Evolutionary conservation across 92 coral and sea anemone species (phyloP).

Genomic region (Epizoanthus stellaris): DNA sequence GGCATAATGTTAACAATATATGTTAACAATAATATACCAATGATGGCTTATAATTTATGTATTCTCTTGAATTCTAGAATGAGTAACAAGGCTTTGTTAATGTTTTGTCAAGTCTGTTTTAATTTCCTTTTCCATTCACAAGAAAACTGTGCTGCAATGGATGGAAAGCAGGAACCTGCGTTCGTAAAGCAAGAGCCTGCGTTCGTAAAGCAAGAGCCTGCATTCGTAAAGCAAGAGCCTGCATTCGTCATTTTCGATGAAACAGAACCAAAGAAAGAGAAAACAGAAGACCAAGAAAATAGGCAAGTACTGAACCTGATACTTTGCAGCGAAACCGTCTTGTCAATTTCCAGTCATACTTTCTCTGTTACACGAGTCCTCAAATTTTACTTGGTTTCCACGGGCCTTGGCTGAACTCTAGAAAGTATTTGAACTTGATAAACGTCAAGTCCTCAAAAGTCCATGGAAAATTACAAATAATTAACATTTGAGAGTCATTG

Average conservation of each 20-base stretch:
- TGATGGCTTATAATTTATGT: too few relatives aligned
- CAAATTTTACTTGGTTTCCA: too few relatives aligned
- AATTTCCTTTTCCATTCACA: not conserved
- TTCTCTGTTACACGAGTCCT: too few relatives aligned
- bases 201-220: constrained; percentile 41
- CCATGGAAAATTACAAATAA: too few relatives aligned
- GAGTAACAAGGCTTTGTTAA: too few relatives aligned
- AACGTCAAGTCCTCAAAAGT: too few relatives aligned
- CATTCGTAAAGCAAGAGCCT: constrained; percentile 43
- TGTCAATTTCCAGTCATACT: too few relatives aligned
- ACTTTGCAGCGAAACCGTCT: not conserved
- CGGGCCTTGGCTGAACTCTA: too few relatives aligned
- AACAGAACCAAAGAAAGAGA: constrained; percentile 28
- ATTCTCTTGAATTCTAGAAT: too few relatives aligned
- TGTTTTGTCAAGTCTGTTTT: not conserved
- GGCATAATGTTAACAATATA: not conserved
- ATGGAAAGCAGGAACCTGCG: not conserved
- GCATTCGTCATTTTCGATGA: constrained; percentile 71
- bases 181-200: constrained; percentile 7
- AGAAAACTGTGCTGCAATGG: not conserved
- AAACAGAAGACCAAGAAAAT: constrained; percentile 80
- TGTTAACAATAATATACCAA: not conserved
- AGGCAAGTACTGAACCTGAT: constrained; percentile 50
- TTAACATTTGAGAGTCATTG: too few relatives aligned
- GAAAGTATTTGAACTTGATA: too few relatives aligned